phyloP scores from a whole-genome alignment of 2,113 vertebrate species.

The Pituophis catenifer region DNA sequence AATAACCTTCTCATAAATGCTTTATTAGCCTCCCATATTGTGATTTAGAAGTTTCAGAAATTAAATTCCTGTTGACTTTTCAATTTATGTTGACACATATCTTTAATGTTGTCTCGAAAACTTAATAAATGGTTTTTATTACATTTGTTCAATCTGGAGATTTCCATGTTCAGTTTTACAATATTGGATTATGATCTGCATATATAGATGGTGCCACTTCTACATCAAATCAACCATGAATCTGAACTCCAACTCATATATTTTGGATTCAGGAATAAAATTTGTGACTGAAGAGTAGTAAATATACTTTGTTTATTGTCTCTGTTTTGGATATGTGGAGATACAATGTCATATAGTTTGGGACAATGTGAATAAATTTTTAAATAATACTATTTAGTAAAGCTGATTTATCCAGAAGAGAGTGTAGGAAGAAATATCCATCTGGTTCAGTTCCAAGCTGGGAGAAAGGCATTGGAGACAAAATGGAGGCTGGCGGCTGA shows the following conservation, averaged over 20 bases:
- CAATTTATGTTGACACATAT: not conserved
- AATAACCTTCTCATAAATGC: not conserved
- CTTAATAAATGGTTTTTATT: not conserved
- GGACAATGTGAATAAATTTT: not conserved
- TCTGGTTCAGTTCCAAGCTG: too few species aligned
- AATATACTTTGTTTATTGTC: not conserved
- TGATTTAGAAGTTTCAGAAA: not conserved
- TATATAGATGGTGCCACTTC: not conserved
- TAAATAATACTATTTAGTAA: not conserved
- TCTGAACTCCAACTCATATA: not conserved
- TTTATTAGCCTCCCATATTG: not conserved
- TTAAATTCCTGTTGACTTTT: not conserved
- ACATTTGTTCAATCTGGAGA: not conserved
- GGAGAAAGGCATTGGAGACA: too few species aligned
- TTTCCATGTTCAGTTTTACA: not conserved
- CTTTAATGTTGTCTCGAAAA: not conserved
- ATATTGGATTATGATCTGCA: not conserved
- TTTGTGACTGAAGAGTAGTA: not conserved
- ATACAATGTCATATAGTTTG: not conserved
- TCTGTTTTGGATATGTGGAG: not conserved
- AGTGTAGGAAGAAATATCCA: not conserved
- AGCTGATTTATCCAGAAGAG: not conserved
- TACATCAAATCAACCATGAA: not conserved
- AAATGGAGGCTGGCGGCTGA: too few species aligned
- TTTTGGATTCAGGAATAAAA: not conserved